These are phyloP conservation scores for Phenganax marumi DNA, from an alignment of 92 coral and sea anemone species.

Conservation along the genomic window DNA sequence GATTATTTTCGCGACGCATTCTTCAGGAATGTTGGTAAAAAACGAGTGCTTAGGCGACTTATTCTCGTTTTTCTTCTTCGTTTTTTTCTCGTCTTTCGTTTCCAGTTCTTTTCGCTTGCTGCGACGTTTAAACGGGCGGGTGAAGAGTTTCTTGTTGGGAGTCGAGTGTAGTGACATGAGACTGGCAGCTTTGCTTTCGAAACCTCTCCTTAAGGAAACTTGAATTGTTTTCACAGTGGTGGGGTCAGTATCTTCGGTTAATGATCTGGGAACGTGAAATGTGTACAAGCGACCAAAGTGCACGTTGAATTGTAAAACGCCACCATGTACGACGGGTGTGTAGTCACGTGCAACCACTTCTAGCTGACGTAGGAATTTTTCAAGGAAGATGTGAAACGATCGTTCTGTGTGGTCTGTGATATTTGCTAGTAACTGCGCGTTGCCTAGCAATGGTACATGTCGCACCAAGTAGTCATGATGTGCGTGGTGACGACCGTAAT, in stretches of 20 bases:
- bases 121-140: constrained; percentile 14
- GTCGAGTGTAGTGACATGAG: constrained; percentile 36
- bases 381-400: constrained; percentile 67
- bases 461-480: constrained; percentile 82
- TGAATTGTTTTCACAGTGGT: constrained; percentile 76
- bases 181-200: constrained; percentile 42
- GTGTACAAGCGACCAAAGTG: constrained; percentile 93
- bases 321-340: constrained; percentile 73
- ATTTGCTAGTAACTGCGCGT: constrained; percentile 50
- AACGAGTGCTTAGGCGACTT: constrained; percentile 37
- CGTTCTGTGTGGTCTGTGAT: constrained; percentile 44
- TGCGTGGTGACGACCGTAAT: constrained; percentile 78
- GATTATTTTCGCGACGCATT: constrained; percentile 17
- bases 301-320: constrained; percentile 68
- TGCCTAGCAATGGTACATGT: constrained; percentile 77
- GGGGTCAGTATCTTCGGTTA: constrained; percentile 89
- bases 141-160: constrained; percentile 27
- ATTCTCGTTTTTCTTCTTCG: constrained; percentile 26
- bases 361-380: constrained; percentile 75
- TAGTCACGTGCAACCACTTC: constrained; percentile 74
- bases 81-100: constrained; percentile 1
- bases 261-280: constrained; percentile 79
- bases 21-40: constrained; percentile 29
- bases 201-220: constrained; percentile 39
- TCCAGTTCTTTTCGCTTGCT: constrained; percentile 3